A percentile compares a stretch with the other conserved stretches of the same genome.
phyloP scores from a whole-genome alignment of 2,888 invertebrate genomes.

The Halocaridina rubra region DNA sequence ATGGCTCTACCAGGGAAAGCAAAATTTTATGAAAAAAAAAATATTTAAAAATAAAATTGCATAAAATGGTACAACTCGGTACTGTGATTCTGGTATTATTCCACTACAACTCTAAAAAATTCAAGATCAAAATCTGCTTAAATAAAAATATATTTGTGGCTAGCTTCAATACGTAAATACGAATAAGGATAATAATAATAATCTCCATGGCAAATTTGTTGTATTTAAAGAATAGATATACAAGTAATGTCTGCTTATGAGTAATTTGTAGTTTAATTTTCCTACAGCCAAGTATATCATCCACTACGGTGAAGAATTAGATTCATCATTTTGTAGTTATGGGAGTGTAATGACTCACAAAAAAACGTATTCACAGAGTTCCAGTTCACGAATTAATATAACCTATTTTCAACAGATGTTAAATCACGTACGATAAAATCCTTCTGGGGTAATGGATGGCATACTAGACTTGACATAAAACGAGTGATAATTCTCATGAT shows the following conservation, averaged over 20 bases:
- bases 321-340: no score
- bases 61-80: no score
- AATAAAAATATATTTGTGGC: background rate
- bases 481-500: background rate
- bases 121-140: background rate
- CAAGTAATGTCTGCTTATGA: constrained; percentile 53
- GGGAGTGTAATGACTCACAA: background rate
- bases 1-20: no score
- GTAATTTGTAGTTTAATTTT: constrained; percentile 44
- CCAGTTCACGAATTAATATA: background rate
- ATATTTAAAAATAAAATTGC: no score
- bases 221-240: constrained; percentile 57
- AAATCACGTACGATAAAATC: background rate
- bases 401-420: background rate
- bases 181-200: background rate
- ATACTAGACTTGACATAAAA: background rate
- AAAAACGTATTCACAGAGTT: background rate
- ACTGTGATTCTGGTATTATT: background rate
- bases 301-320: background rate
- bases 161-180: background rate
- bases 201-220: constrained; percentile 37
- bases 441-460: constrained; percentile 3
- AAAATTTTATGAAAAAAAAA: no score
- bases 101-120: background rate
- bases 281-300: constrained; percentile 26